Evolutionary conservation across 2,888 invertebrate species (phyloP), one percentile per base, ranked within the genome.

Genomic region (Tholera decimalis): DNA sequence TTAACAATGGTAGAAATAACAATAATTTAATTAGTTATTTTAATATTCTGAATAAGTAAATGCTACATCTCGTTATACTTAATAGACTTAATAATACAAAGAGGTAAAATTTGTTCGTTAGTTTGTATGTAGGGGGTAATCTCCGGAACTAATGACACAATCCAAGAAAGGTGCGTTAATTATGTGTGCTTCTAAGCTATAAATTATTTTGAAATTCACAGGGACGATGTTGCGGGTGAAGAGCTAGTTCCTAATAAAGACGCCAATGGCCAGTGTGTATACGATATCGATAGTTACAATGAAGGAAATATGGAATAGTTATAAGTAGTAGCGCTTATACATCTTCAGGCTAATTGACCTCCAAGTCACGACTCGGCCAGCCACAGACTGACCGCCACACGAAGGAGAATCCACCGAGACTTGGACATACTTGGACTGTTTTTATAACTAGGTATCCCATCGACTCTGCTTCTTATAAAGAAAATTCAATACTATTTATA

Each of bases 321-420:
- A 50, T 53, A 57, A 57, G 49, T 59, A 59, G 15, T 35, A 26
- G 54, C 41, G 35, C 33, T 55, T 54, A 60, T 71, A n/a, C n/a
- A 59, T 79, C 43, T 61, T 43, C 6, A 37, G 44, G 59, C 73
- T 54, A 51, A 65, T 77, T 82, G 62, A 57, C 53, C 53, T 69
- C 69, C 81, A 26, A 68, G 79, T 78, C 83, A 76, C 76, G 77
- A 75, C 47, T 15, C 59, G 54, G 57, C 60, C 58, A 50, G 49
- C 58, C 44, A 63, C 61, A 74, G 62, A 70, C 68, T 71, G 73
- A 70, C 77, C 64, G 47, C 49, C 59, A 39, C 49, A 55, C 37
- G n/a, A 26, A 50, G 28, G n/a, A 53, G 44, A 55, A 67, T 72
- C 62, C 53, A 51, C 65, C 49, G 41, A 51, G 43, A 51, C 26